A percentile compares a stretch with the other conserved stretches of the same genome.
Evolutionary conservation across 1,140 invertebrate species (phyloP).

Genomic region (Ips typographus): DNA sequence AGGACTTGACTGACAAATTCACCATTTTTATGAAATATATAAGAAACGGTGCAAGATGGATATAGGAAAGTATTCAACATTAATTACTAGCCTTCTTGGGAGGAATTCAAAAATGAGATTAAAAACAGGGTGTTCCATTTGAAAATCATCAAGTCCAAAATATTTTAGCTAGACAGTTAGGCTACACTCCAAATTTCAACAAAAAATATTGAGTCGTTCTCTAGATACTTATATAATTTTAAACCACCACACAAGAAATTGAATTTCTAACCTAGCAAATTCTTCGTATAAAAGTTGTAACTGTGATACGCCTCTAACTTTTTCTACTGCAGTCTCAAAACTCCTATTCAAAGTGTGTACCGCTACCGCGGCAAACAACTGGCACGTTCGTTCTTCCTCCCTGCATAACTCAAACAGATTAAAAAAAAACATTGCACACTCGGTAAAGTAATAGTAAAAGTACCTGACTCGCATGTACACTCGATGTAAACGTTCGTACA

Average conservation of each 20-base stretch:
- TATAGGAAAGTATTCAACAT: no score
- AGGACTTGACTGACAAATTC: no score
- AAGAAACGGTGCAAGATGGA: no score
- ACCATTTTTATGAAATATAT: no score
- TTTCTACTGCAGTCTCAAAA: constrained; percentile 86
- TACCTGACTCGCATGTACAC: constrained; percentile 74
- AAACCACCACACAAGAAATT: background rate
- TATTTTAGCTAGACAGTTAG: no score
- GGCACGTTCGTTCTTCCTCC: constrained; percentile 89
- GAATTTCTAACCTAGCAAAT: constrained; percentile 57
- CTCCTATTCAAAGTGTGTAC: constrained; percentile 83
- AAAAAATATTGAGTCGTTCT: no score
- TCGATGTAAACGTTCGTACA: constrained; percentile 83
- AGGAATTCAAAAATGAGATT: no score
- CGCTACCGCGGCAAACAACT: constrained; percentile 84
- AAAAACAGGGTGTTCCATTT: no score
- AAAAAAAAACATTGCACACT: background rate
- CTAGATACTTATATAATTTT: no score
- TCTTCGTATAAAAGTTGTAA: constrained; percentile 80
- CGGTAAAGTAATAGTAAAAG: background rate
- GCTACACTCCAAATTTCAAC: no score
- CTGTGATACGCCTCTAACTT: constrained; percentile 85
- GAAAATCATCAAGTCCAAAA: no score
- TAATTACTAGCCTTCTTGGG: no score
- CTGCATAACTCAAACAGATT: constrained; percentile 40